A percentile compares a stretch with the other conserved stretches of the same genome.
Evolutionary conservation across 2,888 invertebrate species (phyloP).

Genomic region (Rhagophthalmus giganteus): DNA sequence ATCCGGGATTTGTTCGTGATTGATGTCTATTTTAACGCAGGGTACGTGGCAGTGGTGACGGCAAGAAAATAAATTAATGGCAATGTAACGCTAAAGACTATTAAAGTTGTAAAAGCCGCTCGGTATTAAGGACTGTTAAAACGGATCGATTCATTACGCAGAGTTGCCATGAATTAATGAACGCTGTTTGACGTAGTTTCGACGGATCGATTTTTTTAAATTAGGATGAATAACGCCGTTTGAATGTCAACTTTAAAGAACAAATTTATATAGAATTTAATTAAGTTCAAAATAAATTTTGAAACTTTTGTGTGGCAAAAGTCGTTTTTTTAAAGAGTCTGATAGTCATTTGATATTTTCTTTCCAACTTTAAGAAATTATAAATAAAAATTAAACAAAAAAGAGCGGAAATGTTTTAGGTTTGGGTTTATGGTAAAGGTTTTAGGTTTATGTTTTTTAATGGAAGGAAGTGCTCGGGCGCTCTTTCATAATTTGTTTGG

Average conservation of each 20-base stretch:
- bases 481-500: too few species aligned
- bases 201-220: not conserved
- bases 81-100: slow-evolving; percentile 19
- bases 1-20: slow-evolving; percentile 28
- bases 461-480: too few species aligned
- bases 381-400: too few species aligned
- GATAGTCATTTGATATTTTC: too few species aligned
- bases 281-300: not conserved
- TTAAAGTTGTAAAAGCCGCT: slow-evolving; percentile 26
- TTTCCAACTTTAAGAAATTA: too few species aligned
- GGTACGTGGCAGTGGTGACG: slow-evolving; percentile 17
- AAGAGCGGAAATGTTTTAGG: too few species aligned
- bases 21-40: slow-evolving; percentile 26
- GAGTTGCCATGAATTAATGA: slow-evolving; percentile 4
- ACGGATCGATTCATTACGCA: slow-evolving; percentile 17
- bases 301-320: not conserved
- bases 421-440: too few species aligned
- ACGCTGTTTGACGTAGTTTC: slow-evolving; percentile 6
- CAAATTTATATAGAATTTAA: not conserved
- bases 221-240: not conserved
- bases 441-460: too few species aligned
- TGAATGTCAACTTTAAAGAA: not conserved
- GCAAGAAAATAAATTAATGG: slow-evolving; percentile 25
- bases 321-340: too few species aligned
- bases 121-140: slow-evolving; percentile 17